phyloP scores from a whole-genome alignment of 1,140 invertebrate species.

The Heliconius melpomene region DNA sequence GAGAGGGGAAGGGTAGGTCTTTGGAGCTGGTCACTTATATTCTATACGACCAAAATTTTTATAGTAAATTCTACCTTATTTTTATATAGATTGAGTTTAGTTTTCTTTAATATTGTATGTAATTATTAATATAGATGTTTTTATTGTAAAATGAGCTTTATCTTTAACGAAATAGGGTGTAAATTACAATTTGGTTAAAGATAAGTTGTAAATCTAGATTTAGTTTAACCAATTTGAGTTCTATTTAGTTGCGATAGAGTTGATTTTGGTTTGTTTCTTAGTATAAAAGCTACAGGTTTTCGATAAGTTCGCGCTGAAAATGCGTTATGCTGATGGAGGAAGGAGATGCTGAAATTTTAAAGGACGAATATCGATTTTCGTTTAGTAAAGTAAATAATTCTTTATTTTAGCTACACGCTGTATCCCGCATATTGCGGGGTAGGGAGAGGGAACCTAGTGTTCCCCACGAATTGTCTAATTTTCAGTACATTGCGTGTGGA shows the following conservation, averaged over 20 bases:
- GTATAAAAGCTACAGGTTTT: conserved; percentile 71
- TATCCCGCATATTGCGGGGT: not conserved
- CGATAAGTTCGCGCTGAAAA: conserved; percentile 71
- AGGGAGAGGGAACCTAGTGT: no score
- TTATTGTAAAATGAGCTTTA: conserved; percentile 26
- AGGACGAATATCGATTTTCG: conserved; percentile 3
- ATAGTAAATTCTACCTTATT: not conserved
- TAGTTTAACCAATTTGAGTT: not conserved
- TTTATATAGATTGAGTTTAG: not conserved
- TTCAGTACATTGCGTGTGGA: no score
- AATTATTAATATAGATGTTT: not conserved
- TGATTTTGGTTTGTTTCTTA: conserved; percentile 27
- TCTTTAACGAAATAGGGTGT: not conserved
- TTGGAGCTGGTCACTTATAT: conserved; percentile 42
- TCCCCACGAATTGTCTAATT: no score
- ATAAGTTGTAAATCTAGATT: not conserved
- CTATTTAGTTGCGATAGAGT: conserved; percentile 36
- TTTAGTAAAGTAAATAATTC: not conserved
- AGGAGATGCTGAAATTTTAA: conserved; percentile 21
- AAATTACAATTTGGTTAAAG: conserved; percentile 26
- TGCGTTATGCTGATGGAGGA: conserved; percentile 45
- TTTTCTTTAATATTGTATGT: not conserved
- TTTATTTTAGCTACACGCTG: not conserved
- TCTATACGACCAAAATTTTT: conserved; percentile 42
- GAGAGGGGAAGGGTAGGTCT: conserved; percentile 43